Evolutionary conservation across 2,888 invertebrate species (phyloP), one percentile per base, ranked within the genome.

Genomic region (Drosophila barbarae): DNA sequence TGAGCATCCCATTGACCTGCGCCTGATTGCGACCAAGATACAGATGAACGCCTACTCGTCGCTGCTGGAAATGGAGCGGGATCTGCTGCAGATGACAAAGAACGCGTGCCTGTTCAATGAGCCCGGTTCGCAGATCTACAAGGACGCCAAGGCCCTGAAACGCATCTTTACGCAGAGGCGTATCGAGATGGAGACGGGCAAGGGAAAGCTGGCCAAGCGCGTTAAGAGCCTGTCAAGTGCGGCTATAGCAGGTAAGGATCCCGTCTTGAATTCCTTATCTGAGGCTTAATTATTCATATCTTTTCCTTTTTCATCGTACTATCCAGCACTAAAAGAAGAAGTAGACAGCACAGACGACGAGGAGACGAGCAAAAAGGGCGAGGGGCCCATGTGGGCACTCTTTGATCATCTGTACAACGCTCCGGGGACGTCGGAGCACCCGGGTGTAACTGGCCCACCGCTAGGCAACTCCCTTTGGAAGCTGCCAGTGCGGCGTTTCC

Each of bases 81-180:
- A 99, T 91, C 90, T 99, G 38, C 89, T 94, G 72, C 91, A 96
- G 54, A 96, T 99, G 95, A 95, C 96, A 49, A 94, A 95, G 74
- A 99, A 99, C 89, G 99, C 99, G 0, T 98, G 98, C 87, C 91
- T 93, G 18, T 99, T 98, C 87, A 99, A 99, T 88, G 98, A 98
- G 86, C 97, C 99, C 0, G 97, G 97, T 3, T 98, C 98, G 13
- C 95, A 95, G 87, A 98, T 99, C 77, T 98, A 98, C 87, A 98
- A 97, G 90, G 97, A 98, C 90, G 98, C 98, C 1, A 96, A 96
- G 86, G 91, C 93, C 26, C 90, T 99, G 56, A 95, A 96, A 86
- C 85, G 93, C 91, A 90, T 93, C n/a, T 93, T 93, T 66, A 91
- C 92, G 72, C 91, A 91, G 50, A 92, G 92, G 69, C 94, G 93